Evolutionary conservation across 2,113 vertebrate species (phyloP), one percentile per base, ranked within the genome.

Genomic region (Sylvietta virens): DNA sequence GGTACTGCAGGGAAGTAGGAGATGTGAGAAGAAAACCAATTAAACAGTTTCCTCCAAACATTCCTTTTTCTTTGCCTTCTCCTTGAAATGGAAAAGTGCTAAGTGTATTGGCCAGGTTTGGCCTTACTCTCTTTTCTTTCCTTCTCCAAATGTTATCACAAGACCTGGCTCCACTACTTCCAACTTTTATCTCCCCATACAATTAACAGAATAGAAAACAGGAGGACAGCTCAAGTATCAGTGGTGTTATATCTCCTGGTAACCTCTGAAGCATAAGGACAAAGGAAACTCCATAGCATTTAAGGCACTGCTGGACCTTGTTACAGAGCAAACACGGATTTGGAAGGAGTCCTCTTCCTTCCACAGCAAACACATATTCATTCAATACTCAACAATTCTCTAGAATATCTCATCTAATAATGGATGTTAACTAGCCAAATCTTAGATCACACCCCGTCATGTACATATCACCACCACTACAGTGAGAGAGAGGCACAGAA

Each of bases 1-100:
- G 35, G 62, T 79, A 84, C 62, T 64, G 74, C 22, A 84, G 51
- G 70, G 71, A 91, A 95, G 95, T 53, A n/a, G 14, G 19, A 94
- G 84, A 94, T 39, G 8, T 87, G 87, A 94, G 51, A 89, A 84
- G 54, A 94, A 94, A 92, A 74, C 24, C 66, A 96, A 89, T 54
- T 81, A 65, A 92, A 3, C 5, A 60, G 33, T 45, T 88, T 91
- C 64, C 62, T 90, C 72, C 54, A 85, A 51, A 67, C 33, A 5
- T 62, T 90, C 24, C 80, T 79, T 88, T 39, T 48, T 78, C 45
- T 69, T 51, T 58, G n/a, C 30, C 42, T 93, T 72, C 77, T 83
- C 74, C 42, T 48, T 60, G 40, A 91, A 64, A 78, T 27, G 56
- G 94, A 85, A 78, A 95, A 31, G 57, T 11, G 15, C 28, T 24